A percentile compares a stretch with the other conserved stretches of the same genome.
Conservation (phyloP, 2,797 vertebrate genomes). For the Nannoperca obscura region DNA sequence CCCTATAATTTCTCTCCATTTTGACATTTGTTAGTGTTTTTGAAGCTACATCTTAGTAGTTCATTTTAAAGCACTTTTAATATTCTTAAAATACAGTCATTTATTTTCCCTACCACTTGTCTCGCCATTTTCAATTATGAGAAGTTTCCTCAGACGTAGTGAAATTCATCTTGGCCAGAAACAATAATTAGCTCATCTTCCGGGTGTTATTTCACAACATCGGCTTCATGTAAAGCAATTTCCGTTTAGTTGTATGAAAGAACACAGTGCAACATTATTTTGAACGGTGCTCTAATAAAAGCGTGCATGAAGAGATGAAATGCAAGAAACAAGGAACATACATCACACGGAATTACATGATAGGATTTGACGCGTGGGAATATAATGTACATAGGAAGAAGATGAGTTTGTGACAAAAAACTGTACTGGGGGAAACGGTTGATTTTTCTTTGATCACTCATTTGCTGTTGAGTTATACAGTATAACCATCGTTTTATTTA, state of each 20-base stretch:
- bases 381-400: no score
- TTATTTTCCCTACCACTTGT: not conserved
- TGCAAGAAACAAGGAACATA: no score
- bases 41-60: not conserved
- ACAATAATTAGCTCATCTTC: not conserved
- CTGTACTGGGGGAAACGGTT: not conserved
- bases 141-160: not conserved
- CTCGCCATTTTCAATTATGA: not conserved
- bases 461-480: not conserved
- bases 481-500: not conserved
- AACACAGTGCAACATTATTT: not conserved
- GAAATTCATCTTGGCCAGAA: not conserved
- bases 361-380: no score
- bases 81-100: not conserved
- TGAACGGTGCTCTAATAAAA: not conserved
- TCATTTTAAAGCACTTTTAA: not conserved
- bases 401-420: no score
- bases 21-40: not conserved
- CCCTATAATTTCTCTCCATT: not conserved
- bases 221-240: not conserved
- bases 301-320: fast-evolving
- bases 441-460: not conserved
- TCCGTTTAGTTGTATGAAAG: not conserved
- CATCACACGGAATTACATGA: not conserved
- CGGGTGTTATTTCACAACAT: conserved; percentile 14